Percentiles rank a stretch among this genome's conserved stretches.
Conservation (phyloP, 2,113 vertebrate genomes). For the Cyanoliseus patagonus region DNA sequence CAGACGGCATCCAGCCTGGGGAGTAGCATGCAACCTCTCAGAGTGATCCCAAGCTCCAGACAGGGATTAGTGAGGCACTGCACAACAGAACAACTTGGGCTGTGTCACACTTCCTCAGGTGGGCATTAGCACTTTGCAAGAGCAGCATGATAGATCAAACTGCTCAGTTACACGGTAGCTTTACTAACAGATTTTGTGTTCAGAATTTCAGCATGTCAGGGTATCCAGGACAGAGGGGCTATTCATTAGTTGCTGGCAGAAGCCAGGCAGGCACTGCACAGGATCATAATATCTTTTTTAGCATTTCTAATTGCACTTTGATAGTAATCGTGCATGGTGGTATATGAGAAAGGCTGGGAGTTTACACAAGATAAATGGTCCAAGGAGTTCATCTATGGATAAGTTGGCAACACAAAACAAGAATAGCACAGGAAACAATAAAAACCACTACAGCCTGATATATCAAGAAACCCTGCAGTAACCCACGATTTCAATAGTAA, state of each 20-base stretch:
- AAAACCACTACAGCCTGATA: not conserved
- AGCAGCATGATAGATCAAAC: accelerated
- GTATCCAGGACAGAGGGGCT: not conserved
- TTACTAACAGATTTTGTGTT: not conserved
- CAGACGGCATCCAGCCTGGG: not conserved
- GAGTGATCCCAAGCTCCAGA: not conserved
- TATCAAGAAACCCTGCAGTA: not conserved
- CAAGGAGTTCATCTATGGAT: not conserved
- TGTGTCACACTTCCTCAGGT: accelerated
- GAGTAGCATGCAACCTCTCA: accelerated
- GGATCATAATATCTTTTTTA: not conserved
- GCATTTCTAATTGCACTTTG: not conserved
- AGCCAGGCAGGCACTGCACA: not conserved
- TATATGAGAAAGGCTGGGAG: not conserved
- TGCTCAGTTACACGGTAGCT: accelerated
- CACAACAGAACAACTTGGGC: not conserved
- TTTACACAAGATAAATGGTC: not conserved
- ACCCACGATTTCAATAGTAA: not conserved
- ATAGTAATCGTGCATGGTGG: not conserved
- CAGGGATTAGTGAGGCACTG: accelerated
- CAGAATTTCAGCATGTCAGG: not conserved
- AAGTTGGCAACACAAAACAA: not conserved
- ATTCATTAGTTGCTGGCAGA: not conserved
- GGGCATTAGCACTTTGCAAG: no score
- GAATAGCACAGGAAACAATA: not conserved